Evolutionary conservation across 2,113 vertebrate genomes (phyloP).

Genomic region (Pedetes capensis): DNA sequence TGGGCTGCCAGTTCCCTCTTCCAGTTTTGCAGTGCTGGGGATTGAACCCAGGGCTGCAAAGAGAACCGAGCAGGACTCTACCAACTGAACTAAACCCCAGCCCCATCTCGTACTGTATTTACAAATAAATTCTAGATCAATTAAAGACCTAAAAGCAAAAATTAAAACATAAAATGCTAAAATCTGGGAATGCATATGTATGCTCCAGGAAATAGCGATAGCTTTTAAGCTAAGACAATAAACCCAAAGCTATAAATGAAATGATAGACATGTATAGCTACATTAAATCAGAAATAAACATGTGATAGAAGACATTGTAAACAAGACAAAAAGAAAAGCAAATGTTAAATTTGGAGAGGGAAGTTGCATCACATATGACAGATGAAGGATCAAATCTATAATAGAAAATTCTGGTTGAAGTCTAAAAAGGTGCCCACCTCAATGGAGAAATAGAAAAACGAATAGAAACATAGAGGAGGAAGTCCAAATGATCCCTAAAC

Average conservation of each 20-base stretch:
- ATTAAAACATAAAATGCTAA: background rate
- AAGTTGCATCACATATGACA: background rate
- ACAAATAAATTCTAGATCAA: no score
- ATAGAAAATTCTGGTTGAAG: background rate
- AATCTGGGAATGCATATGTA: background rate
- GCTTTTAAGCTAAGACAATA: background rate
- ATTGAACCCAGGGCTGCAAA: no score
- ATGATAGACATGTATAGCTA: background rate
- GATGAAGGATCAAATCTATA: background rate
- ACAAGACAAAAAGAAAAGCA: background rate
- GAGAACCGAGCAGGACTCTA: no score
- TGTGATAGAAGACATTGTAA: background rate
- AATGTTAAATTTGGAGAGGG: background rate
- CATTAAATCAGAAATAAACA: background rate
- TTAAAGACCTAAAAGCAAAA: no score
- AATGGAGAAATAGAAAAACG: background rate
- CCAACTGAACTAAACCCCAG: no score
- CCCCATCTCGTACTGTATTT: no score
- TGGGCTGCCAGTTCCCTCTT: no score
- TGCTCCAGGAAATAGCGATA: background rate
- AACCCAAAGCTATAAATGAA: background rate
- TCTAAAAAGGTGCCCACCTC: background rate
- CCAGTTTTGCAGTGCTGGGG: no score
- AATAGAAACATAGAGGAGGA: background rate
- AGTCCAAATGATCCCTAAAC: background rate